These are phyloP conservation scores for Chironomus tentans DNA, from an alignment of 2,888 invertebrate species.

Conservation along the genomic window DNA sequence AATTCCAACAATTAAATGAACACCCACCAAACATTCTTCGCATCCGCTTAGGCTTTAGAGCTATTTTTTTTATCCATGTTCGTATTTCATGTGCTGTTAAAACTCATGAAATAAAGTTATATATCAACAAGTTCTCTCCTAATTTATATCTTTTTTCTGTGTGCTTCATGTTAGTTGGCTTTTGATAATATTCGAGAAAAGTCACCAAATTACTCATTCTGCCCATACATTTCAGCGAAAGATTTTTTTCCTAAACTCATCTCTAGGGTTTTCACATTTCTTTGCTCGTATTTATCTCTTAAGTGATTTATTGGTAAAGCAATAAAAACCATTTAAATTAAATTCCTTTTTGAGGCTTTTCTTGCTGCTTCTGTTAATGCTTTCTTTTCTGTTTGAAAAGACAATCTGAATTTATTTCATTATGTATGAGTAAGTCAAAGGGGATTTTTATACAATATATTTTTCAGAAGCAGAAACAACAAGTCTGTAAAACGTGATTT, in stretches of 20 bases:
- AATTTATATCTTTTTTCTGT: no score
- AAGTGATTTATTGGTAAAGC: slow-evolving; percentile 8
- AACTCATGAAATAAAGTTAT: neutral
- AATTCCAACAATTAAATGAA: slow-evolving; percentile 12
- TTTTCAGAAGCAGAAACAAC: no score
- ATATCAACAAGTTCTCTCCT: slow-evolving; percentile 1
- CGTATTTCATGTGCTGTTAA: neutral
- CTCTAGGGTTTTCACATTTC: neutral
- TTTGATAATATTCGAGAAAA: neutral
- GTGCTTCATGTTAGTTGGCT: no score
- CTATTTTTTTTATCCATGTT: neutral
- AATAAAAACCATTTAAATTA: slow-evolving; percentile 14
- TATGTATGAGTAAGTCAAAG: no score
- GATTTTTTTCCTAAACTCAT: neutral
- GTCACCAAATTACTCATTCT: slow-evolving; percentile 6
- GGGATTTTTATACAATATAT: no score
- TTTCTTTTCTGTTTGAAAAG: no score
- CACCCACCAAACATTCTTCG: neutral
- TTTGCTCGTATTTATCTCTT: neutral
- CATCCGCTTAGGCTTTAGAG: neutral
- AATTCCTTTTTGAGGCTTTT: neutral
- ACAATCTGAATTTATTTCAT: no score
- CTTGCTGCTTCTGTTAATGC: no score
- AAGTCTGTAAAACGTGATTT: no score
- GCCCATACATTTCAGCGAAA: neutral